phyloP scores from a whole-genome alignment of 2,888 invertebrate genomes.

The Elmis aenea region DNA sequence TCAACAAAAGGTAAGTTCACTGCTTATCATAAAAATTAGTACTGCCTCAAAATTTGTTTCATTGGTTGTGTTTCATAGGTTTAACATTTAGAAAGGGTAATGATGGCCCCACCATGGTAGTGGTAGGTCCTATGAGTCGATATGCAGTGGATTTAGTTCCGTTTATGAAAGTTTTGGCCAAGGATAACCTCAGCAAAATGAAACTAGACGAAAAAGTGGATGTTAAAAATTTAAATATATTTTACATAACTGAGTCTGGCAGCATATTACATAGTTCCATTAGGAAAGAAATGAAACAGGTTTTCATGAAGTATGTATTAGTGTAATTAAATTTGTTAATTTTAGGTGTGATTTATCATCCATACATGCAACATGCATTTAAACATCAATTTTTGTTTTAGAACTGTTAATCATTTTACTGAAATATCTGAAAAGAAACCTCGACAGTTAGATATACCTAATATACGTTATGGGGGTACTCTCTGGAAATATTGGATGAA shows the following conservation, averaged over 20 bases:
- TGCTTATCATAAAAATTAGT: neutral
- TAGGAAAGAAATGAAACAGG: constrained; percentile 58
- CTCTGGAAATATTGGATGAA: constrained; percentile 76
- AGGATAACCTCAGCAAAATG: constrained; percentile 50
- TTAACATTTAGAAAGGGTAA: constrained; percentile 67
- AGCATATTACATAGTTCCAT: constrained; percentile 71
- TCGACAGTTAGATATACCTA: constrained; percentile 37
- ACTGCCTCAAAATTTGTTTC: constrained; percentile 1
- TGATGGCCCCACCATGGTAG: constrained; percentile 70
- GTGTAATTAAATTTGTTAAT: constrained; percentile 6
- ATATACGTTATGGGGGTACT: constrained; percentile 55
- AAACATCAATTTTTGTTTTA: constrained; percentile 33
- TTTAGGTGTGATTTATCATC: too few species aligned
- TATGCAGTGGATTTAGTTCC: constrained; percentile 76
- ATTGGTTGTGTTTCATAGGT: constrained; percentile 41
- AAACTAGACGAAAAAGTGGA: constrained; percentile 59
- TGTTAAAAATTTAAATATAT: constrained; percentile 64
- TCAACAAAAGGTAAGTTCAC: constrained; percentile 43
- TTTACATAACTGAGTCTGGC: constrained; percentile 71
- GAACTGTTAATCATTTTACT: constrained; percentile 46
- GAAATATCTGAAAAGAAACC: constrained; percentile 31
- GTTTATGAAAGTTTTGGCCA: constrained; percentile 62
- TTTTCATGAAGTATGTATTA: constrained; percentile 53
- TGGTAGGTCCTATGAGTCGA: constrained; percentile 76
- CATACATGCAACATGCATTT: constrained; percentile 41